Evolutionary conservation across 2,888 invertebrate species (phyloP), one percentile per base, ranked within the genome.

Genomic region (Hoplodrina ambigua): DNA sequence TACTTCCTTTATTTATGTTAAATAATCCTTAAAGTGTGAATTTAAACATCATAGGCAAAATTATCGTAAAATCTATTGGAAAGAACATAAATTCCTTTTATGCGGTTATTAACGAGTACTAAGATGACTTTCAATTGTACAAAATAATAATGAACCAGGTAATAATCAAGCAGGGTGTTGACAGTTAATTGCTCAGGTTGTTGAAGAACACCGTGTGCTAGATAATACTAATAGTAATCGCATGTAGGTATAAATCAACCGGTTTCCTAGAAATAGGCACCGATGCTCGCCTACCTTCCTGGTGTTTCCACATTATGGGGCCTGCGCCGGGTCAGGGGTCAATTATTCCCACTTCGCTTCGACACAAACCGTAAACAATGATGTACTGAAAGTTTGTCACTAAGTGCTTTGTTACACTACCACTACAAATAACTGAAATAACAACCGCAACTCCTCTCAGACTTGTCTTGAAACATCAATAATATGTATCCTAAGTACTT

Each of bases 221-320:
- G 69, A 75, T 71, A 74, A 69, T 67, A 77, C 67, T 75, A 78
- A 83, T 77, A 66, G 76, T 78, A 83, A 81, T 67, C 72, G 69
- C 73, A 69, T 76, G 71, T 46, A 17, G 46, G 46, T 83, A 81
- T 80, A 78, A 81, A 85, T 87, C 70, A 85, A 89, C 89, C 85
- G 88, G 89, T 89, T 88, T 78, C 68, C 59, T 57, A 73, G 84
- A 77, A 76, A 86, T 83, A 81, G 72, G 75, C 81, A 81, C 70
- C 66, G 75, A 78, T 75, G 78, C 72, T 85, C 70, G 81, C 83
- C 81, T 84, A 84, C 85, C 88, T 87, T 88, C 87, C 88, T 87
- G 81, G 88, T 90, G 84, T 90, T 88, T 88, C 89, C 85, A 89
- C 89, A 90, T 86, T 78, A 76, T 75, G 80, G 80, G 19, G 84